phyloP scores from a whole-genome alignment of 2,888 invertebrate species.

The Herminia tarsipennalis region DNA sequence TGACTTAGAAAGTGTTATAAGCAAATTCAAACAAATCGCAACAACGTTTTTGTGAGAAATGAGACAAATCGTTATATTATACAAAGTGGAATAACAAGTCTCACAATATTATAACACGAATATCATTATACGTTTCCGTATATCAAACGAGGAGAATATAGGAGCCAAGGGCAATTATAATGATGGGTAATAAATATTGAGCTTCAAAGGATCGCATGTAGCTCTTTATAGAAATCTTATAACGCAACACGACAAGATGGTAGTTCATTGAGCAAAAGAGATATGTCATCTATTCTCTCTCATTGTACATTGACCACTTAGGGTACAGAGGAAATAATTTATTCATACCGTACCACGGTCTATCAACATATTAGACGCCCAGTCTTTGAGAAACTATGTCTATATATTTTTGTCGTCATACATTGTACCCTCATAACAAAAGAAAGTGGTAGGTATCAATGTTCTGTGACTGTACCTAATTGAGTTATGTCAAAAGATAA shows the following conservation, averaged over 20 bases:
- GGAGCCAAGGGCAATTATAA: slow-evolving; percentile 54
- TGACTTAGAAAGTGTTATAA: slow-evolving; percentile 15
- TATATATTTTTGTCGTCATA: too few species aligned
- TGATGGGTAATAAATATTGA: slow-evolving; percentile 53
- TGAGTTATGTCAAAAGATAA: too few species aligned
- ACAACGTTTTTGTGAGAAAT: slow-evolving; percentile 10
- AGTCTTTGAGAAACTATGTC: too few species aligned
- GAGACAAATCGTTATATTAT: slow-evolving; percentile 27
- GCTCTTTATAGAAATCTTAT: slow-evolving; percentile 51
- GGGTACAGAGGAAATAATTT: slow-evolving; percentile 77
- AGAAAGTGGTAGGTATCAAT: too few species aligned
- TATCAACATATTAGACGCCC: slow-evolving; percentile 27
- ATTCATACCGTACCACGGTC: slow-evolving; percentile 60
- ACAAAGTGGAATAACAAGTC: slow-evolving; percentile 22
- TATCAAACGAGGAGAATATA: slow-evolving; percentile 33
- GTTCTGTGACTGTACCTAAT: too few species aligned
- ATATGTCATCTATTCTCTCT: slow-evolving; percentile 76
- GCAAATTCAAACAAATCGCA: slow-evolving; percentile 23
- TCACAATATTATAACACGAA: slow-evolving; percentile 28
- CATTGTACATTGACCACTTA: slow-evolving; percentile 77
- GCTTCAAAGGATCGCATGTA: slow-evolving; percentile 58
- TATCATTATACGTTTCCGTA: slow-evolving; percentile 36
- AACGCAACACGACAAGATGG: slow-evolving; percentile 57
- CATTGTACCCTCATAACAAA: too few species aligned
- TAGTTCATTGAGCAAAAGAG: slow-evolving; percentile 69